Base-by-base conservation (phyloP, 2,113 vertebrate genomes). In the Pao palembangensis region DNA sequence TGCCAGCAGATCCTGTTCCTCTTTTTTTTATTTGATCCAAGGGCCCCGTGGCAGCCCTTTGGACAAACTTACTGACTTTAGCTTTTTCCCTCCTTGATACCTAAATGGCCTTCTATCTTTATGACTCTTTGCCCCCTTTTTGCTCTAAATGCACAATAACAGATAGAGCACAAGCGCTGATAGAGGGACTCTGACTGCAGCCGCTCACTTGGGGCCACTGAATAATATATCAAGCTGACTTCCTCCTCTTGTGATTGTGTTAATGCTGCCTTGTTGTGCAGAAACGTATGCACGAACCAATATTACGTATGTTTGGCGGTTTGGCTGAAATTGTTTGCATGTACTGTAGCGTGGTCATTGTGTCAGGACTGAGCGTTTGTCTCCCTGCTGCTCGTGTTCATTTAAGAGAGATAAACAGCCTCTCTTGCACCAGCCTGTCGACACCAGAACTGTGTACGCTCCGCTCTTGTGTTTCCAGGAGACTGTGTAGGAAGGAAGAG, bases 221-320 rank as follows among this genome's bases (percentile, higher is more conserved):
- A 86, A 88, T 88, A 87, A 88, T 83, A 82, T 83, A 88, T 83
- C 73, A 80, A 76, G 75, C 75, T 71, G 68, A 58, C 71, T 74
- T 51, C 54, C 51, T 3, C 25, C 51, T 28, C 7, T 61, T 66
- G 61, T 62, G 61, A 49, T 67, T 2, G 64, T 67, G 70, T 78
- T 85, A 80, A 86, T 76, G 72, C 57, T 19, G 53, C 10, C 58
- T 49, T 56, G 23, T 19, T 42, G 68, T n/a, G 21, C 50, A 17
- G 49, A 46, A 48, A 31, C 64, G 53, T 48, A 31, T 51, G 42
- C 59, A 56, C 54, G 51, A 64, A 68, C 72, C 67, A 57, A 21
- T 53, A 23, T 66, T 54, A n/a, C 69, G 58, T 42, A 43, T 47
- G 52, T 75, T 50, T 51, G 60, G 59, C 52, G 48, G 8, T 21